Evolutionary conservation across 2,888 invertebrate genomes (phyloP).

Genomic region (Drosophila dives): DNA sequence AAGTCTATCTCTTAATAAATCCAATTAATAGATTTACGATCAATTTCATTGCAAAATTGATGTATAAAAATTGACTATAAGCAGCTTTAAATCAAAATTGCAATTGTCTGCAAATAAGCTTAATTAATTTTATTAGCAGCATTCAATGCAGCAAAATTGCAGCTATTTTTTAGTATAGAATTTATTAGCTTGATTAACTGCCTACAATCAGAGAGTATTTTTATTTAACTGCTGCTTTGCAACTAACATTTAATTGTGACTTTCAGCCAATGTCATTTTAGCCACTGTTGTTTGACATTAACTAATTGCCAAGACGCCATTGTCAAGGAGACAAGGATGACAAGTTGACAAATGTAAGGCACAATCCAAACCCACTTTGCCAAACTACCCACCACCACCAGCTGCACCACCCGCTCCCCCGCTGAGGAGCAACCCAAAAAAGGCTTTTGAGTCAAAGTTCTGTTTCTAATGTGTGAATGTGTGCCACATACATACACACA

Average conservation of each 20-base stretch:
- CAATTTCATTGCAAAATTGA: neutral
- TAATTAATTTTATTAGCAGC: neutral
- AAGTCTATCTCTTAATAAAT: neutral
- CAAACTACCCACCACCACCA: constrained; percentile 14
- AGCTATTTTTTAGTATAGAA: neutral
- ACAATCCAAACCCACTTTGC: constrained; percentile 2
- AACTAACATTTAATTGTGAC: constrained; percentile 37
- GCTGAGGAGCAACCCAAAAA: constrained; percentile 15
- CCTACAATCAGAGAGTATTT: constrained; percentile 6
- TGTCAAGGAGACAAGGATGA: constrained; percentile 46
- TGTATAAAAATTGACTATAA: neutral
- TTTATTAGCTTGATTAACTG: constrained; percentile 6
- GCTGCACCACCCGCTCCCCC: neutral
- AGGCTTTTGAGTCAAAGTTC: constrained; percentile 35
- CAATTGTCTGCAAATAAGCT: neutral
- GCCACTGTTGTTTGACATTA: constrained; percentile 67
- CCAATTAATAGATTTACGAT: neutral
- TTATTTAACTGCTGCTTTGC: constrained; percentile 6
- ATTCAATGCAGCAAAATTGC: neutral
- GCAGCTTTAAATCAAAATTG: neutral
- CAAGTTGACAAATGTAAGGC: constrained; percentile 62
- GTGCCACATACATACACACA: constrained; percentile 14
- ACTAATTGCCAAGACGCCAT: constrained; percentile 68
- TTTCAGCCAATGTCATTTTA: constrained; percentile 49
- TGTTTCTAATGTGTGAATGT: constrained; percentile 50